Evolutionary conservation across 2,113 vertebrate genomes (phyloP).

Genomic region (Candoia aspera): DNA sequence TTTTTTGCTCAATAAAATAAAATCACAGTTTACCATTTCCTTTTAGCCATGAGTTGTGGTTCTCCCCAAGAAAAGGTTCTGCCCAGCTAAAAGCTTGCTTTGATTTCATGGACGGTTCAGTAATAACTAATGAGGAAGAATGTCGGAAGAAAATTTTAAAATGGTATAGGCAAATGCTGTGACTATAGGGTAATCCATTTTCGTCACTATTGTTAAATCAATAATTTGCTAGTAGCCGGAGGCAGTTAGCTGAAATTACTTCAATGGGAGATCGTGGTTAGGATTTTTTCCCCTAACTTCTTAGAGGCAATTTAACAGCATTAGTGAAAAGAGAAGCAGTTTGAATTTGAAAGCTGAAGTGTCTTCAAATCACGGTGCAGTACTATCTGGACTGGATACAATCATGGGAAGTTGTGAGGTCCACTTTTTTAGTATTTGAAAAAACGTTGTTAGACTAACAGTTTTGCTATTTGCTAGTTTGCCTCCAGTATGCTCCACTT

Average conservation of each 20-base stretch:
- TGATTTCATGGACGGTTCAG: not conserved
- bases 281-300: not conserved
- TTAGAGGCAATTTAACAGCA: not conserved
- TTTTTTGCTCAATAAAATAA: not conserved
- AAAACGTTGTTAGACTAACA: not conserved
- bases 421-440: not conserved
- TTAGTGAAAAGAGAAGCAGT: not conserved
- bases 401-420: not conserved
- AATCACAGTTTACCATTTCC: not conserved
- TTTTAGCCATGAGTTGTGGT: not conserved
- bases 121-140: not conserved
- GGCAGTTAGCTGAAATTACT: not conserved
- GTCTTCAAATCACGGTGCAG: not conserved
- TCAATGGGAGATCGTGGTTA: not conserved
- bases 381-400: not conserved
- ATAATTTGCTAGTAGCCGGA: not conserved
- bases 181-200: no score
- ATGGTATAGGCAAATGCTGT: not conserved
- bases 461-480: not conserved
- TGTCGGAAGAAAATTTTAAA: not conserved
- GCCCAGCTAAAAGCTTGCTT: not conserved
- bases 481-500: not conserved
- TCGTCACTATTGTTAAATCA: not conserved
- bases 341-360: not conserved
- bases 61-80: not conserved